phyloP scores from a whole-genome alignment of 1,140 invertebrate species.

The Drosophila virilis region DNA sequence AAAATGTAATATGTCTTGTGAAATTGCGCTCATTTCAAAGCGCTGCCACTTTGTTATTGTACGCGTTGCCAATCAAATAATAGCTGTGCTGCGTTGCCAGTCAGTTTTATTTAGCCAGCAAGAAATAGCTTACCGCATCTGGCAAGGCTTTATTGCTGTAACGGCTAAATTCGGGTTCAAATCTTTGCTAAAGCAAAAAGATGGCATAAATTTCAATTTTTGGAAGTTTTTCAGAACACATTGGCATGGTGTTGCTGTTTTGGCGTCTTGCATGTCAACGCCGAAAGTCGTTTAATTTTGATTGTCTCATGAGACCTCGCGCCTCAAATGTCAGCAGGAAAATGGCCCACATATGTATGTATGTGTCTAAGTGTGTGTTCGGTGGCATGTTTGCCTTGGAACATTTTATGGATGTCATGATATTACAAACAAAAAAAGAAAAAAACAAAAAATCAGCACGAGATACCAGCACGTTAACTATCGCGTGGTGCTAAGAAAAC shows the following conservation, averaged over 20 bases:
- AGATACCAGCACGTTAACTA: constrained; percentile 32
- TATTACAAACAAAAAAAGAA: constrained; percentile 15
- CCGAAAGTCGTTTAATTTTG: constrained; percentile 42
- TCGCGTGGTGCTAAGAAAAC: constrained; percentile 44
- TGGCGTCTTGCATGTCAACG: constrained; percentile 22
- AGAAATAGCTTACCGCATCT: background rate
- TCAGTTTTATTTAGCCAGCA: background rate
- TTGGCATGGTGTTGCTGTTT: background rate
- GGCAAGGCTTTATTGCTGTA: background rate
- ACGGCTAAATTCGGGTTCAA: background rate
- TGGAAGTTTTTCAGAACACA: background rate
- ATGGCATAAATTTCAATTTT: background rate
- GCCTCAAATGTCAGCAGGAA: constrained; percentile 30
- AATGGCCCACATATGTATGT: constrained; percentile 33
- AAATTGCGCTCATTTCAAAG: background rate
- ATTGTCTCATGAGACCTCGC: constrained; percentile 40
- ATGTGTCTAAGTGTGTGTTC: background rate
- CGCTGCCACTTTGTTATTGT: background rate
- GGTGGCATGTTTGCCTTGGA: constrained; percentile 31
- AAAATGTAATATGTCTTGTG: background rate
- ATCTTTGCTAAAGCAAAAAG: background rate
- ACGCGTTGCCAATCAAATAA: background rate
- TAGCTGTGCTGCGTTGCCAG: background rate
- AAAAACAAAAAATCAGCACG: background rate
- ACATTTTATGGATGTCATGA: constrained; percentile 40